Base-by-base conservation (phyloP, 1,140 invertebrate species). In the Apis laboriosa region DNA sequence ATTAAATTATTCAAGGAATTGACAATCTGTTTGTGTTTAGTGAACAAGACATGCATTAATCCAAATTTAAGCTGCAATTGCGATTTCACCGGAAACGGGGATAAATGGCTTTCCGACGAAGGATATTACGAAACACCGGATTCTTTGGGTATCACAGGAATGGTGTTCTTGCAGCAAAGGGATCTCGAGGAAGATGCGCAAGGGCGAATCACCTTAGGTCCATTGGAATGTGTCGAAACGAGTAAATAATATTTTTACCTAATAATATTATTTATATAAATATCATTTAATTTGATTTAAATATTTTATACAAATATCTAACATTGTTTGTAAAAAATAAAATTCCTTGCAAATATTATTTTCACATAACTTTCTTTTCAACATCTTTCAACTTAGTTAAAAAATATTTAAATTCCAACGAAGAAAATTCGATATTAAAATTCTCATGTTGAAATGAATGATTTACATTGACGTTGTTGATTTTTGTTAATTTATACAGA, bases 221-320 rank as follows among this genome's bases (percentile, higher is more conserved):
- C 98, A 17, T 94, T 99, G 71, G 97, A 98, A 93, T 99, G 98
- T 93, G 98, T 98, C 68, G 98, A 99, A 95, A 98, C 97, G 80
- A 98, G 98, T 98, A 94, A 95, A 96, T 94, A 74, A 75, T 56
- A 12, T 21, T 58, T 51, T 51, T 24, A 19, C 9, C 24, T 13
- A 28, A 43, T 49, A 43, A 43, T 43, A 64, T 34, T 28, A 28
- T 58, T 19, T 24, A 64, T 34, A 24, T 24, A 24, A 24, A 24
- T 24, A 24, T 24, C 24, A 24, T 24, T 24, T 24, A 24, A 24
- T 24, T 24, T 24, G 24, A 24, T 24, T 24, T 24, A 66, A 66
- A 8, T 17, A 24, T 34, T 17, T 34, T 7, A 49, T 11, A 43
- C 2, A 28, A 28, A 28, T 28, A 28, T 28, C 28, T 28, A 28